phyloP scores from a whole-genome alignment of 2,888 invertebrate genomes.

The Periphyllus acericola region DNA sequence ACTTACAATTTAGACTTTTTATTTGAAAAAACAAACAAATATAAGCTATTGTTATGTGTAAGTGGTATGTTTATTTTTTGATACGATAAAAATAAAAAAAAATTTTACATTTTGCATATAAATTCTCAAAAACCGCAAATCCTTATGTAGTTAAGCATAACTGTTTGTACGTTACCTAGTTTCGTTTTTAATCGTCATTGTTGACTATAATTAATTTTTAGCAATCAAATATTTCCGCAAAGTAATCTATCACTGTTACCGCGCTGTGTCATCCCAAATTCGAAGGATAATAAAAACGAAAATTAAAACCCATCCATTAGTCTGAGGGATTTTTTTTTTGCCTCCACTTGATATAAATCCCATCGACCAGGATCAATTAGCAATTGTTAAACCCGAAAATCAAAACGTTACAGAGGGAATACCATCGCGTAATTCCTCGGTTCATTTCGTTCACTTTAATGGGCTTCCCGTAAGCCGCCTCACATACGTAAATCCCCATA shows the following conservation, averaged over 20 bases:
- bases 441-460: slow-evolving; percentile 47
- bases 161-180: not conserved
- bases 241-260: slow-evolving; percentile 25
- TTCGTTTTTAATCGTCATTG: not conserved
- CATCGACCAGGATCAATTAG: slow-evolving; percentile 45
- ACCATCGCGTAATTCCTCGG: slow-evolving; percentile 38
- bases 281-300: slow-evolving; percentile 34
- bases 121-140: too few relatives aligned
- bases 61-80: too few relatives aligned
- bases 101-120: too few relatives aligned
- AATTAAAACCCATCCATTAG: slow-evolving; percentile 44
- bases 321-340: slow-evolving; percentile 42
- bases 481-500: slow-evolving; percentile 9
- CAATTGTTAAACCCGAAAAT: slow-evolving; percentile 39
- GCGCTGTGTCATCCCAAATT: not conserved
- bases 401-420: slow-evolving; percentile 39
- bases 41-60: too few relatives aligned
- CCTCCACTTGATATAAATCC: slow-evolving; percentile 26
- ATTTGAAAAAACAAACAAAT: too few relatives aligned
- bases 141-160: too few relatives aligned
- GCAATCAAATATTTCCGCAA: not conserved
- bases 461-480: slow-evolving; percentile 19
- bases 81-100: too few relatives aligned
- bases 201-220: not conserved
- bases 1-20: too few relatives aligned